Base-by-base conservation (phyloP, 2,113 vertebrate genomes). In the Columbina picui region DNA sequence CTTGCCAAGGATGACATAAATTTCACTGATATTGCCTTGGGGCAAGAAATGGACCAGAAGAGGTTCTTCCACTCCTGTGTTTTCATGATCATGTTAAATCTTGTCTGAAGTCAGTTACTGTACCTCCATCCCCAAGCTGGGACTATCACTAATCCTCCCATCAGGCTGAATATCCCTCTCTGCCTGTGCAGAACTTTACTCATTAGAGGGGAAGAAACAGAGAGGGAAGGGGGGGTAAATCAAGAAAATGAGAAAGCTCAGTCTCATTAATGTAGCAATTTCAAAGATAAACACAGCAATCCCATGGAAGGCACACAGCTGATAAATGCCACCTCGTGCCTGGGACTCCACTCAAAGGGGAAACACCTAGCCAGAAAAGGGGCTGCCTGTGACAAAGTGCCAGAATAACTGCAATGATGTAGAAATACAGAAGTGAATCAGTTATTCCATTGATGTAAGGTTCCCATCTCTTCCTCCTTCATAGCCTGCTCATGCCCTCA, bases 231-330 rank as follows among this genome's bases (percentile, higher is more conserved):
- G 4, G 7, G 9, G 15, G 27, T 43, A 75, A 85, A 85, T 61
- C 17, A 77, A 73, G 57, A 82, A 81, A 82, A 76, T 22, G 6
- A 71, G 56, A 56, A 91, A 64, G 8, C 8, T 87, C 38, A 7
- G 36, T 67, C 69, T 88, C 26, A 84, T 67, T 55, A 60, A 70
- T 8, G 22, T 8, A 76, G 22, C 75, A 52, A 53, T 61, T 73
- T 36, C 53, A 52, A 76, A 82, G 49, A 38, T 1, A 56, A 45
- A 70, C 38, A 30, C 41, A 23, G 50, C 20, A 65, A 74, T 29
- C 21, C 38, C 68, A 53, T 1, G 0, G 12, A 52, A 32, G 15
- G 67, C n/a, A 77, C 26, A 53, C 0, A 5, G 80, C 25, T 83
- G 26, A 70, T 7, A 80, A 92, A 92, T 38, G 38, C 39, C 23